Evolutionary conservation across 23 tunicate genomes (phyloP).

Genomic region (Ciona savignyi): DNA sequence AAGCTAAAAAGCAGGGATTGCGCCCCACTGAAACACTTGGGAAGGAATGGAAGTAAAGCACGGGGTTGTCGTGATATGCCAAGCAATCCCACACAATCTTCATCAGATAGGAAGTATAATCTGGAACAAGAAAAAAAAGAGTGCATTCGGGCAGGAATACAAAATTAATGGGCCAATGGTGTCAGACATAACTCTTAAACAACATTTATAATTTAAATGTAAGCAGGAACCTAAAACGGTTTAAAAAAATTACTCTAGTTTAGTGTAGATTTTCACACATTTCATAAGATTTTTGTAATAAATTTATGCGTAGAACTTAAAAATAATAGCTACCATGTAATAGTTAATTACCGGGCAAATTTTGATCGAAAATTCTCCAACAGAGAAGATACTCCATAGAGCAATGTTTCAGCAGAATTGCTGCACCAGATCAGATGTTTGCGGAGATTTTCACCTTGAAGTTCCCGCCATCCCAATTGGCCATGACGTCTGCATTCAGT

Average conservation of each 20-base stretch:
- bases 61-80: constrained; percentile 75
- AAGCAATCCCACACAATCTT: constrained; percentile 55
- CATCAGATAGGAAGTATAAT: constrained; percentile 76
- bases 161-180: too few relatives aligned
- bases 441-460: constrained; percentile 79
- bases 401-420: constrained; percentile 45
- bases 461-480: constrained; percentile 78
- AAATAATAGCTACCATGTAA: too few relatives aligned
- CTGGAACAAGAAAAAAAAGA: constrained; percentile 22
- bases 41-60: constrained; percentile 48
- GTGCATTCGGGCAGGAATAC: too few relatives aligned
- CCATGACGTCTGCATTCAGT: constrained; percentile 60
- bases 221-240: too few relatives aligned
- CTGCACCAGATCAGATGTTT: constrained; percentile 53
- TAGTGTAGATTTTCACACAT: too few relatives aligned
- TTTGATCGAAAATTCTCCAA: constrained; percentile 66
- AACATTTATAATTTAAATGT: too few relatives aligned
- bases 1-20: constrained; percentile 32
- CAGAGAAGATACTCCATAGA: constrained; percentile 33
- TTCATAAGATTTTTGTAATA: too few relatives aligned
- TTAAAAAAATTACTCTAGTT: too few relatives aligned
- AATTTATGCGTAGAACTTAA: too few relatives aligned
- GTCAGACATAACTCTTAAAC: too few relatives aligned
- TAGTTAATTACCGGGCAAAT: constrained; percentile 79
- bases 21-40: constrained; percentile 62